Evolutionary conservation across 2,113 vertebrate species (phyloP), one percentile per base, ranked within the genome.

Genomic region (Oriolus oriolus): DNA sequence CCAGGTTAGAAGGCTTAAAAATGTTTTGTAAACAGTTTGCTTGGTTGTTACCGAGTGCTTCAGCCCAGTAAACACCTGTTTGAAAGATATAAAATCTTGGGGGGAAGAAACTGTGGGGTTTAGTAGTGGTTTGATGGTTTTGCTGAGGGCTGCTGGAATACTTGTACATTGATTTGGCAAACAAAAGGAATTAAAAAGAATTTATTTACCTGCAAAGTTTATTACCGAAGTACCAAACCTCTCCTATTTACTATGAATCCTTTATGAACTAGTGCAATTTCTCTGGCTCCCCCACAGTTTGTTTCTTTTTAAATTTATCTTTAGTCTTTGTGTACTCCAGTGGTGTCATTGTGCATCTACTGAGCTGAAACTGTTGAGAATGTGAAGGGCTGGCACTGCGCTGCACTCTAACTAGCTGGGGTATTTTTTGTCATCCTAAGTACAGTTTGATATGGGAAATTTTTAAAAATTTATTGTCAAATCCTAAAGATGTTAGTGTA

Each of bases 391-490:
- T 92, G 39, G 20, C 18, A 22, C 20, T n/a, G 6, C 81, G 42
- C 59, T 84, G 27, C 31, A 31, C 54, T 84, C 64, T 30, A 66
- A 74, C 27, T 60, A 47, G 30, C 9, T 49, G 33, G 4, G 15
- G 11, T 42, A 31, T 61, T 50, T 87, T 73, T 77, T 91, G 86
- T 21, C 41, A 63, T 31, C 13, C 18, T 28, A 56, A 78, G 70
- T 82, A 61, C 24, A 80, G 77, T 92, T 95, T 89, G 45, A 84
- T 74, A 53, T 33, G 74, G 73, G 31, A 79, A 83, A 90, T 97
- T 95, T n/a, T n/a, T n/a, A n/a, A n/a, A n/a, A n/a, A n/a, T 93
- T 96, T 94, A 59, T 83, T 89, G 87, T 95, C 74, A 95, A 49
- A 90, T 44, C 28, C 88, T 86, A 39, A 91, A 95, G 94, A 91